Evolutionary conservation across 1,140 invertebrate genomes (phyloP).

Genomic region (Chrysomallon squamiferum): DNA sequence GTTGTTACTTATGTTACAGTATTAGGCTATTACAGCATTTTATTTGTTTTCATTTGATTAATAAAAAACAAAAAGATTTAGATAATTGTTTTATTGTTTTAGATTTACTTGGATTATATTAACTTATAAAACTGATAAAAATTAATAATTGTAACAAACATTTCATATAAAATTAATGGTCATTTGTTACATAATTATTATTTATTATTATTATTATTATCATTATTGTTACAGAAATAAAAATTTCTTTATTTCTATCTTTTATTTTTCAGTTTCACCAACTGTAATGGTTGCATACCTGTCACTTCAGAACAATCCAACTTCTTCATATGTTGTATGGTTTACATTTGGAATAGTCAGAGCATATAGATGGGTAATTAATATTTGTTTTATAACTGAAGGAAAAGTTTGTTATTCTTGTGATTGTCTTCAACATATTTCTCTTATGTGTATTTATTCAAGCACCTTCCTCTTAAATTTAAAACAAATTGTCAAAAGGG

Average conservation of each 20-base stretch:
- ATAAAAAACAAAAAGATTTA: too few species aligned
- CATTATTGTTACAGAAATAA: too few species aligned
- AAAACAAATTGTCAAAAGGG: too few species aligned
- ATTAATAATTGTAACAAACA: too few species aligned
- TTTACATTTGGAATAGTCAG: slow-evolving; percentile 51
- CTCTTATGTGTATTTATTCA: too few species aligned
- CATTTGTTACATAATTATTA: too few species aligned
- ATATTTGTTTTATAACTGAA: background rate
- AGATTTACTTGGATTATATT: background rate
- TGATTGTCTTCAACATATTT: background rate
- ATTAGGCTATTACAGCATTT: background rate
- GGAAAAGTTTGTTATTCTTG: background rate
- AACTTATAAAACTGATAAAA: too few species aligned
- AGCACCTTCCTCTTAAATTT: too few species aligned
- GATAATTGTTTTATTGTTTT: background rate
- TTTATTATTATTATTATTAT: too few species aligned
- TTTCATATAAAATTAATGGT: too few species aligned
- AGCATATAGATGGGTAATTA: slow-evolving; percentile 58
- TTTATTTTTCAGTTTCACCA: slow-evolving; percentile 43
- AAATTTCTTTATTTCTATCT: too few species aligned
- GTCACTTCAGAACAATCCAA: slow-evolving; percentile 30
- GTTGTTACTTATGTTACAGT: slow-evolving; percentile 8
- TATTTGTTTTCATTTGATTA: background rate
- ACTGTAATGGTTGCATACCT: slow-evolving; percentile 51
- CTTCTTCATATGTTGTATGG: slow-evolving; percentile 43